Evolutionary conservation across 1,140 invertebrate species (phyloP), one percentile per base, ranked within the genome.

Genomic region (Nymphalis io): DNA sequence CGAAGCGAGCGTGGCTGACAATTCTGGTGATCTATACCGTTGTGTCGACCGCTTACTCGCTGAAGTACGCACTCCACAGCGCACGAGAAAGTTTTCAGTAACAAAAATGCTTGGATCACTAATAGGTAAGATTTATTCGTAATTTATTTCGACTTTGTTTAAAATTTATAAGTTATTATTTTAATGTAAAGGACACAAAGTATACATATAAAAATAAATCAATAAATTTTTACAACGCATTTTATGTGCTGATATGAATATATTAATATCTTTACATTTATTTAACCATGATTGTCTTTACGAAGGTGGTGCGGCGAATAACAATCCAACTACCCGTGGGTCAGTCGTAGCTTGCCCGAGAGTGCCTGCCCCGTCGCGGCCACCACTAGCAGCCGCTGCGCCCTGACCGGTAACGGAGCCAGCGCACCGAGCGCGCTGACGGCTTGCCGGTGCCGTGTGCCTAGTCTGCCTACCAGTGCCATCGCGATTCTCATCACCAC

Each of bases 81-180:
- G 94, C 72, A 93, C 93, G 51, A 93, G 95, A 60, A 95, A 96
- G 76, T 95, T 96, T 83, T 95, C 95, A 44, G 95, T 96, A 10
- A 95, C 95, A 10, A 96, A 96, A 83, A 96, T 96, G 95, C 92
- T 96, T 38, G 95, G 95, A n/a, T 95, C 95, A 2, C 87, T 96
- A 59, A 95, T 96, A 83, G 94, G 95, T 91, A 78, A 70, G 13
- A 57, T 27, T 59, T 18, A 20, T 53, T 55, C 55, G 44, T 42
- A 59, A 58, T 53, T 27, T 33, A 33, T 33, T 33, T 33, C 27
- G 5, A 33, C 27, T 33, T 33, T 33, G 27, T 8, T 8, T 33
- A 6, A 6, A 33, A 6, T 33, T 33, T 4, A n/a, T n/a, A n/a
- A n/a, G n/a, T n/a, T n/a, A n/a, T n/a, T n/a, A n/a, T n/a, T n/a